phyloP scores from a whole-genome alignment of 1,140 invertebrate genomes.

The Drosophila seguyi region DNA sequence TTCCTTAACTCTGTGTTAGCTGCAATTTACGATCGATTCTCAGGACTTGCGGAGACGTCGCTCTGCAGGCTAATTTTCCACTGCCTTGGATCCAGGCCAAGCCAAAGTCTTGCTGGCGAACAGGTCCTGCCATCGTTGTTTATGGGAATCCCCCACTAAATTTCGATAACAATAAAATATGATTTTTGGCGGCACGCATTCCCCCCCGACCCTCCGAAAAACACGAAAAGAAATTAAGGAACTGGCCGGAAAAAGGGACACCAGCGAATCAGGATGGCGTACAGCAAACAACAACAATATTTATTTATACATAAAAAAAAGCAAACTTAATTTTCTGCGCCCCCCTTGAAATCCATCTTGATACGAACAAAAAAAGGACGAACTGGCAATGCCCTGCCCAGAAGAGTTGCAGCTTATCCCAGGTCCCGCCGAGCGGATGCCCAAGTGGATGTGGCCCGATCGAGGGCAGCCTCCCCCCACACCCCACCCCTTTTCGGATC shows the following conservation, averaged over 20 bases:
- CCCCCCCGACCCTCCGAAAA: background rate
- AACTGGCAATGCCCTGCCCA: constrained; percentile 21
- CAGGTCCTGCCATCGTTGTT: constrained; percentile 26
- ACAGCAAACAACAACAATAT: constrained; percentile 31
- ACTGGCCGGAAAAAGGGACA: constrained; percentile 53
- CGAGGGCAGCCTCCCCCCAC: constrained; percentile 34
- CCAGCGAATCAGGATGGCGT: constrained; percentile 29
- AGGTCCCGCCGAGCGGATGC: background rate
- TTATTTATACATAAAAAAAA: constrained; percentile 9
- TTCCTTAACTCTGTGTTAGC: background rate
- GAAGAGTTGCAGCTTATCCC: background rate
- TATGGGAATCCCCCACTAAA: constrained; percentile 62
- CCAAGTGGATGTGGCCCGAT: constrained; percentile 35
- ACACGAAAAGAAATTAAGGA: constrained; percentile 81
- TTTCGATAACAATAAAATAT: constrained; percentile 83
- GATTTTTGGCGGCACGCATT: constrained; percentile 57
- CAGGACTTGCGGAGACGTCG: background rate
- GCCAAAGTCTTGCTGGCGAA: background rate
- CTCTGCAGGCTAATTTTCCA: background rate
- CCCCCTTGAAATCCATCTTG: background rate
- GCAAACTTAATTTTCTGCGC: background rate
- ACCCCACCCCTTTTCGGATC: too few species aligned
- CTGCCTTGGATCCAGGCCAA: background rate
- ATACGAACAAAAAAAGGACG: background rate
- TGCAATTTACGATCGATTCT: background rate